Evolutionary conservation across 2,888 invertebrate species (phyloP).

Genomic region (Temnothorax unifasciatus): DNA sequence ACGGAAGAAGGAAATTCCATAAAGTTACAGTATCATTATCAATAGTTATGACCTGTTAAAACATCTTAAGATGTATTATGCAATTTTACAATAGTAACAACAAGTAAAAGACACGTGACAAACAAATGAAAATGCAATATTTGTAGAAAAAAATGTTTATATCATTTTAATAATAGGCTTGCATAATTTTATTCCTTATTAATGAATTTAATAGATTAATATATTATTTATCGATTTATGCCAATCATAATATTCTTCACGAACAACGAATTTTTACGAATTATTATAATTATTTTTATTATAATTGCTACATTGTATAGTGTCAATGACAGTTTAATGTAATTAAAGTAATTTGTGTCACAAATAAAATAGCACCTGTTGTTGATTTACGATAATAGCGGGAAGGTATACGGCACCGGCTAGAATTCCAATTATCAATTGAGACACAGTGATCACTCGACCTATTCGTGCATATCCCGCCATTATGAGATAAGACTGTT

Average conservation of each 20-base stretch:
- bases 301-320: neutral
- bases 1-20: constrained; percentile 19
- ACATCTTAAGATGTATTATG: neutral
- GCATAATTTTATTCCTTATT: neutral
- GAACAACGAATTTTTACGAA: neutral
- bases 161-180: neutral
- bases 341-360: neutral
- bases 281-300: constrained; percentile 10
- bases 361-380: constrained; percentile 4
- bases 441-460: constrained; percentile 18
- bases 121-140: neutral
- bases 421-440: constrained; percentile 6
- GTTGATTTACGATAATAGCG: neutral
- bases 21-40: constrained; percentile 11
- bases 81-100: neutral
- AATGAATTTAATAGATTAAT: neutral
- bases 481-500: constrained; percentile 26
- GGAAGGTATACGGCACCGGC: neutral
- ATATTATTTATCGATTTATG: neutral
- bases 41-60: constrained; percentile 23
- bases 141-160: neutral
- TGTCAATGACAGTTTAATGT: neutral
- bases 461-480: constrained; percentile 30
- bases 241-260: neutral
- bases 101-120: neutral